Percentiles rank a stretch among this genome's conserved stretches.
These are phyloP conservation scores for Abrostola triplasia DNA, from an alignment of 2,888 invertebrate genomes.

Conservation along the genomic window DNA sequence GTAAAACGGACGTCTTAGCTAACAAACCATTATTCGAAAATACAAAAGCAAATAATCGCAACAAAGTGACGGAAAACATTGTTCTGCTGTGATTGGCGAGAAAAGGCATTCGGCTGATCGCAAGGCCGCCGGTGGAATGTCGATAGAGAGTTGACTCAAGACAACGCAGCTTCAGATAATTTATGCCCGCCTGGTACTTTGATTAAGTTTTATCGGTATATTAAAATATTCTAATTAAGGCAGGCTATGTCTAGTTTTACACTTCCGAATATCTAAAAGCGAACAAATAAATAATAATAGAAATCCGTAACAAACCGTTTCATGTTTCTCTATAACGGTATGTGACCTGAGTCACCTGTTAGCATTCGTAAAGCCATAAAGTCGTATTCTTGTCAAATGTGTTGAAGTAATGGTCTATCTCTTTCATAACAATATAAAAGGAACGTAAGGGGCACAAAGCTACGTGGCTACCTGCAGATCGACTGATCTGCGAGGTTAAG, in stretches of 20 bases:
- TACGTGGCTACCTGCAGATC: no score
- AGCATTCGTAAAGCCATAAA: conserved; percentile 12
- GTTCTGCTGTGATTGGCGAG: conserved; percentile 53
- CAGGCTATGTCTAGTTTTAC: conserved; percentile 22
- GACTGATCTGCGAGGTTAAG: no score
- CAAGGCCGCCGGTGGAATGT: conserved; percentile 75
- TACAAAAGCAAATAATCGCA: conserved; percentile 43
- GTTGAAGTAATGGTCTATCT: neutral
- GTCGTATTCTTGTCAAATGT: neutral
- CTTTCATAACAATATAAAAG: no score
- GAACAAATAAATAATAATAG: neutral
- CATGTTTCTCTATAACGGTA: neutral
- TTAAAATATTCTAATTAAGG: conserved; percentile 8
- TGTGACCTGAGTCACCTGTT: conserved; percentile 12
- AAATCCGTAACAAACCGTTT: neutral
- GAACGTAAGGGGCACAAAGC: no score
- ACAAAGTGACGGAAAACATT: conserved; percentile 57
- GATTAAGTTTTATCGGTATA: conserved; percentile 41
- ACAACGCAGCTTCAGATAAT: conserved; percentile 54
- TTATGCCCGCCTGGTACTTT: conserved; percentile 66
- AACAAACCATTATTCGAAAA: conserved; percentile 29
- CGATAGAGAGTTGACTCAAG: conserved; percentile 76
- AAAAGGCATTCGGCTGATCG: conserved; percentile 65
- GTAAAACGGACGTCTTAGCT: conserved; percentile 31
- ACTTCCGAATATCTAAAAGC: conserved; percentile 2